phyloP scores from a whole-genome alignment of 2,888 invertebrate species.

The Tetranychus piercei region DNA sequence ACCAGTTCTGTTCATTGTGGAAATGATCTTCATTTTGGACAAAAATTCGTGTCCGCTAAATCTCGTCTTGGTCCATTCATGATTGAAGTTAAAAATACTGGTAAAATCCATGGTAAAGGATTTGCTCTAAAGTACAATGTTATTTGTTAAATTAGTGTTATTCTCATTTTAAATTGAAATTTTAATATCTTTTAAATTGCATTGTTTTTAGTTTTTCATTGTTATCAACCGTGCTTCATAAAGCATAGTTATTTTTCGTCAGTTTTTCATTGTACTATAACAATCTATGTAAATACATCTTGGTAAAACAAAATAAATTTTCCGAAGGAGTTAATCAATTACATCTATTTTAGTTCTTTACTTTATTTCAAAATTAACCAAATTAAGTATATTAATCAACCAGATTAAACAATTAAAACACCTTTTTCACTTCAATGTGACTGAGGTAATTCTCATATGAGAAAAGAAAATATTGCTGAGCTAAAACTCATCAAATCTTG shows the following conservation, averaged over 20 bases:
- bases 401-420: too few relatives aligned
- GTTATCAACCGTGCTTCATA: not conserved
- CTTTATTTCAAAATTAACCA: too few relatives aligned
- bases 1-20: slow-evolving; percentile 3
- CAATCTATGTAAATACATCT: not conserved
- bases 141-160: not conserved
- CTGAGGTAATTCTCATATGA: too few relatives aligned
- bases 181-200: not conserved
- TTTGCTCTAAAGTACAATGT: not conserved
- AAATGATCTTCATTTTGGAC: not conserved
- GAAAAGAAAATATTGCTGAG: too few relatives aligned
- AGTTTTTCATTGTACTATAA: not conserved
- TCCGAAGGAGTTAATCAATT: not conserved
- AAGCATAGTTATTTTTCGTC: not conserved
- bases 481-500: too few relatives aligned
- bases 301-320: not conserved
- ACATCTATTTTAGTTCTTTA: too few relatives aligned
- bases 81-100: not conserved
- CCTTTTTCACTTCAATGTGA: too few relatives aligned
- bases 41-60: not conserved
- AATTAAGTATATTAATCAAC: too few relatives aligned
- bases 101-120: slow-evolving; percentile 8
- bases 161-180: not conserved
- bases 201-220: not conserved
- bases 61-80: not conserved